These are phyloP conservation scores for Pangasius mekongensis DNA, from an alignment of 2,797 vertebrate genomes.

Conservation along the genomic window DNA sequence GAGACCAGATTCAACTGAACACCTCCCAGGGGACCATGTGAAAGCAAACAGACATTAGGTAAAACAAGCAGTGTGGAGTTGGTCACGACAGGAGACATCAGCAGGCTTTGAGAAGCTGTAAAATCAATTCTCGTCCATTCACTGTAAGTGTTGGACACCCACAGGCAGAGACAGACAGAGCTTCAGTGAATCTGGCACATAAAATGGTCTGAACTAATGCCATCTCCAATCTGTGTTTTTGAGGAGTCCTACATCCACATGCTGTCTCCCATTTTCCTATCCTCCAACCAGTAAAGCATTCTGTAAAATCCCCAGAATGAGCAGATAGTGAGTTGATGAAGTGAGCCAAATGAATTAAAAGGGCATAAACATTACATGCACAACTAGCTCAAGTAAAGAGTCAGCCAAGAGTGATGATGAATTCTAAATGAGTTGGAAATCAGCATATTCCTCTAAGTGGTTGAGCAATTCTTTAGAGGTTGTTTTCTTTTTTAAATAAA, in stretches of 20 bases:
- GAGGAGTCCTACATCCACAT: constrained; percentile 36
- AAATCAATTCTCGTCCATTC: constrained; percentile 37
- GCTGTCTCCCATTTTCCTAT: constrained; percentile 36
- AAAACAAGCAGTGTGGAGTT: constrained; percentile 29
- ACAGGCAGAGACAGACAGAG: constrained; percentile 39
- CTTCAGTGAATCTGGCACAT: constrained; percentile 32
- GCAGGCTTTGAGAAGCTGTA: constrained; percentile 27
- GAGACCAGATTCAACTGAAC: constrained; percentile 29
- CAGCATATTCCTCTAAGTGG: constrained; percentile 1
- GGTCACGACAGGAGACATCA: constrained; percentile 31
- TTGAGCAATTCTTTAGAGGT: neutral
- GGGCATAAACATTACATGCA: constrained; percentile 38
- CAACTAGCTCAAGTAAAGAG: constrained; percentile 36
- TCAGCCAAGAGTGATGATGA: constrained; percentile 30
- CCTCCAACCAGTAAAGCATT: constrained; percentile 40
- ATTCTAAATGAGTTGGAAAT: constrained; percentile 35
- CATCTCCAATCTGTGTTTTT: constrained; percentile 51
- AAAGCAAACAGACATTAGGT: constrained; percentile 53
- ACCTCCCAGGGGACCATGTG: constrained; percentile 41
- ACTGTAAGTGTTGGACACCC: constrained; percentile 35
- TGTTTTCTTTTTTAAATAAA: neutral
- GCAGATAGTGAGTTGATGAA: constrained; percentile 15
- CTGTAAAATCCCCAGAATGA: constrained; percentile 21
- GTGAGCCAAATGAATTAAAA: constrained; percentile 42
- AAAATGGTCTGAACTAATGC: constrained; percentile 43